Percentiles rank a stretch among this genome's conserved stretches.
Conservation (phyloP, 2,113 vertebrate genomes). For the Herpetotheres cachinnans region DNA sequence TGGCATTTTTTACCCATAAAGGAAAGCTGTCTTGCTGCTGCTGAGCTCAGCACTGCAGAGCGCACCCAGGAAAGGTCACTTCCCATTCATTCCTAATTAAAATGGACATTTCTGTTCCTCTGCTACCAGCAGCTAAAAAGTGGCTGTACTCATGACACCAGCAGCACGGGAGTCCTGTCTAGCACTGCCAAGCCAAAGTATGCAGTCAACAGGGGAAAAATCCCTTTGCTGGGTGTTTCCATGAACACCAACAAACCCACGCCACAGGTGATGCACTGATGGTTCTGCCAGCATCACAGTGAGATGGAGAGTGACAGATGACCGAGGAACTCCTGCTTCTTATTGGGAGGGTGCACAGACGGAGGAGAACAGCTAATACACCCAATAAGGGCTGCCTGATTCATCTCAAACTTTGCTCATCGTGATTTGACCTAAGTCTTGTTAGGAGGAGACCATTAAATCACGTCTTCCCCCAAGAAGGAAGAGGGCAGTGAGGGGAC, state of each 20-base stretch:
- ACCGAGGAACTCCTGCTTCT: not conserved
- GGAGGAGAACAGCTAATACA: not conserved
- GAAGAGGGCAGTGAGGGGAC: not conserved
- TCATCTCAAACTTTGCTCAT: not conserved
- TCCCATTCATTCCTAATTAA: not conserved
- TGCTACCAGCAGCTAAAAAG: not conserved
- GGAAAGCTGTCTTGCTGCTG: not conserved
- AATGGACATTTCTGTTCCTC: not conserved
- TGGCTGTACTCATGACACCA: not conserved
- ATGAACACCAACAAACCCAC: not conserved
- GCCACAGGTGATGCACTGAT: not conserved
- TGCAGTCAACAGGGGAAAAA: rapidly evolving
- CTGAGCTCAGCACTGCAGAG: not conserved
- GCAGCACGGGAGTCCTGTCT: not conserved
- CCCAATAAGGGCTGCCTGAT: rapidly evolving
- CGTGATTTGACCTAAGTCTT: not conserved
- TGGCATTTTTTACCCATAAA: not conserved
- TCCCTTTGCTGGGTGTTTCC: not conserved
- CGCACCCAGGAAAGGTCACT: not conserved
- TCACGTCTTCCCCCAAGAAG: not conserved
- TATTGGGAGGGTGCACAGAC: not conserved
- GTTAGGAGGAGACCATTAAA: not conserved
- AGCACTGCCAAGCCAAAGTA: not conserved
- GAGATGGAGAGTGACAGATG: not conserved
- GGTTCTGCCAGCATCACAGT: not conserved